phyloP scores from a whole-genome alignment of 2,113 vertebrate species.

The Cavia porcellus region DNA sequence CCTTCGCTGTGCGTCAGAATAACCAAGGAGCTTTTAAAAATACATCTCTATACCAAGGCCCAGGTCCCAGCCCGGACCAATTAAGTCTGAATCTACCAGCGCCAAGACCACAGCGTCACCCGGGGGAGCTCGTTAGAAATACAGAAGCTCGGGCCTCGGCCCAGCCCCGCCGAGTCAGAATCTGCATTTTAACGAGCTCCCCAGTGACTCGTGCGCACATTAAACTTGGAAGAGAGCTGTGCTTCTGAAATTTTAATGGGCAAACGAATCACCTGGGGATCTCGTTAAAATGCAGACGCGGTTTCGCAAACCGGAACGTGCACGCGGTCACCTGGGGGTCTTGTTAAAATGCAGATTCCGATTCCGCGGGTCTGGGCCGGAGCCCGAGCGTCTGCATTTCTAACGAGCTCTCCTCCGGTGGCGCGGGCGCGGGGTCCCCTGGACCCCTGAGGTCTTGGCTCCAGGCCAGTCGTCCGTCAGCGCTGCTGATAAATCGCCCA shows the following conservation, averaged over 20 bases:
- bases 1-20: neutral
- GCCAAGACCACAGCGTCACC: neutral
- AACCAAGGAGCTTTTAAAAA: neutral
- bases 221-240: conserved; percentile 57
- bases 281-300: conserved; percentile 80
- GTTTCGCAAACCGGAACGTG: conserved; percentile 60
- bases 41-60: neutral
- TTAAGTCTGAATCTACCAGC: neutral
- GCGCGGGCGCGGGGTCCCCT: neutral
- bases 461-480: conserved; percentile 97
- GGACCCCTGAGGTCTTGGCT: conserved; percentile 95
- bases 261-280: conserved; percentile 74
- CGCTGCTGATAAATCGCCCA: conserved; percentile 95
- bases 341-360: conserved; percentile 82
- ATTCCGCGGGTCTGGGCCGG: neutral
- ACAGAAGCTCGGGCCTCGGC: conserved; percentile 69
- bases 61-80: conserved; percentile 21
- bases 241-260: conserved; percentile 80
- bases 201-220: conserved; percentile 31
- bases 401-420: neutral
- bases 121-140: conserved; percentile 79
- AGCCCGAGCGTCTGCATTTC: conserved; percentile 70
- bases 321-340: conserved; percentile 71
- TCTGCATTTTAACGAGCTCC: conserved; percentile 85
- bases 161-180: conserved; percentile 71